phyloP scores from a whole-genome alignment of 2,113 vertebrate genomes.

The Pachyramphus minor region DNA sequence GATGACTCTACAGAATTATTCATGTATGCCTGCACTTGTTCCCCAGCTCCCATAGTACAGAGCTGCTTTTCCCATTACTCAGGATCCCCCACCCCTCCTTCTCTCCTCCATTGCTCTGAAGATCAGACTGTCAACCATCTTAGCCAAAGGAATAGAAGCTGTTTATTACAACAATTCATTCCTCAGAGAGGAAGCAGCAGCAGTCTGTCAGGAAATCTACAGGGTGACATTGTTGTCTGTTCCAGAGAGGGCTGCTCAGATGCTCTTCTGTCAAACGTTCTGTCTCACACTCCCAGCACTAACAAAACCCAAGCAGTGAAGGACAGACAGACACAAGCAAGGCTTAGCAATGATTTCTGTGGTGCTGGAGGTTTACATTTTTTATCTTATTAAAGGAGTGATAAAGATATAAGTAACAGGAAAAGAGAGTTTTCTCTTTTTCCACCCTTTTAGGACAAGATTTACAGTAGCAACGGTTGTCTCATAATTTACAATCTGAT shows the following conservation, averaged over 20 bases:
- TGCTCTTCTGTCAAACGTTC: not conserved
- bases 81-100: not conserved
- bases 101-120: not conserved
- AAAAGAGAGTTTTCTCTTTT: not conserved
- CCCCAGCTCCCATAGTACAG: not conserved
- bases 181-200: constrained; percentile 21
- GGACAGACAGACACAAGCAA: not conserved
- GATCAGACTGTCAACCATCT: not conserved
- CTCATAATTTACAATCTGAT: not conserved
- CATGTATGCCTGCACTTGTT: not conserved
- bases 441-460: not conserved
- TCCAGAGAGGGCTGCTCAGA: not conserved
- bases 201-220: constrained; percentile 11
- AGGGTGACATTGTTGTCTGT: not conserved
- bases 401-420: not conserved
- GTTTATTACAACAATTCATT: not conserved
- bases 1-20: constrained; percentile 5
- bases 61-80: not conserved
- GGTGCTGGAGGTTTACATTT: not conserved
- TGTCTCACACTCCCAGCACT: not conserved
- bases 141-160: not conserved
- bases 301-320: not conserved
- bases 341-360: not conserved
- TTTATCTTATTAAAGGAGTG: not conserved
- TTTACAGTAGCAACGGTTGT: not conserved